A percentile compares a stretch with the other conserved stretches of the same genome.
Conservation (phyloP, 2,113 vertebrate species). For the Dromaius novaehollandiae region DNA sequence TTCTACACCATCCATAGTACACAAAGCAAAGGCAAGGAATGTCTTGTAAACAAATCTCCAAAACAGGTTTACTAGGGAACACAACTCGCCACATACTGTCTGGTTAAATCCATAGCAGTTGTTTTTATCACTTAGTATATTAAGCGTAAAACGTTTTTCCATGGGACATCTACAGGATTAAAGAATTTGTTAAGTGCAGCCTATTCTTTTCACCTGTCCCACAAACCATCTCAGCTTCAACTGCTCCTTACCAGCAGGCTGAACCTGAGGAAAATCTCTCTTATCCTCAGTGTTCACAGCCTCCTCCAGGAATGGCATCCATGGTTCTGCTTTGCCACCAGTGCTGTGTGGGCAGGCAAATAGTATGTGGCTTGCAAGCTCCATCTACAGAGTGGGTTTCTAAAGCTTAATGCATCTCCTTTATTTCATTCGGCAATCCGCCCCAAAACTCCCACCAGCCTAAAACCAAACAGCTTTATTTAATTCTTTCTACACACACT, state of each 20-base stretch:
- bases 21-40: neutral
- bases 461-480: slow-evolving; percentile 42
- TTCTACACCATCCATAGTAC: neutral
- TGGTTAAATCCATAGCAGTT: neutral
- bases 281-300: neutral
- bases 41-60: neutral
- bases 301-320: neutral
- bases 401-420: slow-evolving; percentile 48
- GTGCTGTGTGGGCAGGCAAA: slow-evolving; percentile 40
- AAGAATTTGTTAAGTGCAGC: neutral
- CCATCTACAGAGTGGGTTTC: slow-evolving; percentile 33
- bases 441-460: slow-evolving; percentile 45
- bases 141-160: neutral
- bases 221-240: neutral
- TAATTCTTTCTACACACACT: slow-evolving; percentile 37
- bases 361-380: slow-evolving; percentile 47
- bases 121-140: neutral
- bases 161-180: neutral
- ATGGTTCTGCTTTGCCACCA: slow-evolving; percentile 28
- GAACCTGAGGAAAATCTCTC: slow-evolving; percentile 2
- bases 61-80: neutral
- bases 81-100: neutral
- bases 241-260: neutral
- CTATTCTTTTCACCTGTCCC: neutral
- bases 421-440: slow-evolving; percentile 51